Evolutionary conservation across 2,888 invertebrate species (phyloP).

Genomic region (Siphonodentalium dalli): DNA sequence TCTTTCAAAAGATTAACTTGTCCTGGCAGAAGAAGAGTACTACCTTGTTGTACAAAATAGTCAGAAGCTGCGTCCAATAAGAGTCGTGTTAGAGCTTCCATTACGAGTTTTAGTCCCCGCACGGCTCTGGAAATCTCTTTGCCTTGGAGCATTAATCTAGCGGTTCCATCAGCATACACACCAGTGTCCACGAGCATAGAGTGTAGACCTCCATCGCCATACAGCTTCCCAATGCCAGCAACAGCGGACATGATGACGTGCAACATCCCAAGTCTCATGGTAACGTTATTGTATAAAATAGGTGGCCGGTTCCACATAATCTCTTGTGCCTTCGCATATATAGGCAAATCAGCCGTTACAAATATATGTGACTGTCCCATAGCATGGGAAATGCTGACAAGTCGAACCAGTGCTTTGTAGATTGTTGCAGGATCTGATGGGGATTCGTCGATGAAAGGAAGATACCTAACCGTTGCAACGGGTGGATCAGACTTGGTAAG

Average conservation of each 20-base stretch:
- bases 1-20: no score
- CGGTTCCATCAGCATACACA: conserved; percentile 2
- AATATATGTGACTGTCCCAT: no score
- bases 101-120: conserved; percentile 1
- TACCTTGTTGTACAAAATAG: no score
- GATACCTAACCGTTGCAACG: conserved; percentile 1
- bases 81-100: no score
- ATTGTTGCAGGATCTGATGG: no score
- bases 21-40: no score
- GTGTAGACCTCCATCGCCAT: conserved; percentile 7
- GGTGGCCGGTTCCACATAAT: conserved; percentile 3
- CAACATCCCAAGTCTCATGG: conserved; percentile 3
- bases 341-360: no score
- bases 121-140: conserved; percentile 3
- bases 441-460: conserved; percentile 10
- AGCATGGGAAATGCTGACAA: no score
- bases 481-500: neutral
- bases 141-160: conserved; percentile 8
- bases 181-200: neutral
- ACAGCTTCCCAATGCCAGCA: conserved; percentile 19
- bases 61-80: neutral
- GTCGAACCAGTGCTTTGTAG: no score
- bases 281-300: neutral
- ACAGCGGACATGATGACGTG: no score
- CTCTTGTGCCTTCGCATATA: no score